phyloP scores from a whole-genome alignment of 2,888 invertebrate species.

The Hypomecis punctinalis region DNA sequence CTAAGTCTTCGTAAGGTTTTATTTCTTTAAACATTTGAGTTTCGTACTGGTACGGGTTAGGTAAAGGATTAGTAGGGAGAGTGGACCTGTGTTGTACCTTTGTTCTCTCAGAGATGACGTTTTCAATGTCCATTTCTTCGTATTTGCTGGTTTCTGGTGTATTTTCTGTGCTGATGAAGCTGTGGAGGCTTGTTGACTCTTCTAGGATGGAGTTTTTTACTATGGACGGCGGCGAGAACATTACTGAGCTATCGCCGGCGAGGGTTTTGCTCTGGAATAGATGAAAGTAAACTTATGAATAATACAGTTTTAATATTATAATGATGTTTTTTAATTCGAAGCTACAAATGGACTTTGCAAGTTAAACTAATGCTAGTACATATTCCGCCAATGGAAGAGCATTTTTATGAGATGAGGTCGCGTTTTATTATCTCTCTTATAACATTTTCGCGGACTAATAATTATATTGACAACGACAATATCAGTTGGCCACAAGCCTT shows the following conservation, averaged over 20 bases:
- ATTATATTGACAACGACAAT: too few relatives aligned
- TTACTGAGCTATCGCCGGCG: constrained; percentile 89
- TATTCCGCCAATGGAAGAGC: too few relatives aligned
- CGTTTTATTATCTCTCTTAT: too few relatives aligned
- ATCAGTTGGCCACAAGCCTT: too few relatives aligned
- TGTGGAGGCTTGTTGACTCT: constrained; percentile 86
- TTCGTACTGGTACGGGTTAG: constrained; percentile 54
- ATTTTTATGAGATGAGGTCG: too few relatives aligned
- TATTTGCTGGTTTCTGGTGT: constrained; percentile 70
- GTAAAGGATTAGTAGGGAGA: constrained; percentile 75
- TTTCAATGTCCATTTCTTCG: constrained; percentile 72
- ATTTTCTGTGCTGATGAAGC: constrained; percentile 73
- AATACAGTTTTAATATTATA: background rate
- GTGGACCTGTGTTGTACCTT: constrained; percentile 84
- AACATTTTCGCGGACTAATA: too few relatives aligned
- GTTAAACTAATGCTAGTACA: too few relatives aligned
- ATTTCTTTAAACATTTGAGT: constrained; percentile 52
- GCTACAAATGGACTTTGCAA: too few relatives aligned
- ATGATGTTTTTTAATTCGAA: too few relatives aligned
- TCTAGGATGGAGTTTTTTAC: constrained; percentile 92
- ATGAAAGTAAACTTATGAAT: constrained; percentile 6
- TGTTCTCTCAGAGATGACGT: constrained; percentile 71
- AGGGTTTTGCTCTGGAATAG: constrained; percentile 93
- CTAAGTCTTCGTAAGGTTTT: constrained; percentile 41
- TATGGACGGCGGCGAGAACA: constrained; percentile 95